These are phyloP conservation scores for Cottoperca gobio DNA, from an alignment of 2,797 vertebrate species.

Conservation along the genomic window DNA sequence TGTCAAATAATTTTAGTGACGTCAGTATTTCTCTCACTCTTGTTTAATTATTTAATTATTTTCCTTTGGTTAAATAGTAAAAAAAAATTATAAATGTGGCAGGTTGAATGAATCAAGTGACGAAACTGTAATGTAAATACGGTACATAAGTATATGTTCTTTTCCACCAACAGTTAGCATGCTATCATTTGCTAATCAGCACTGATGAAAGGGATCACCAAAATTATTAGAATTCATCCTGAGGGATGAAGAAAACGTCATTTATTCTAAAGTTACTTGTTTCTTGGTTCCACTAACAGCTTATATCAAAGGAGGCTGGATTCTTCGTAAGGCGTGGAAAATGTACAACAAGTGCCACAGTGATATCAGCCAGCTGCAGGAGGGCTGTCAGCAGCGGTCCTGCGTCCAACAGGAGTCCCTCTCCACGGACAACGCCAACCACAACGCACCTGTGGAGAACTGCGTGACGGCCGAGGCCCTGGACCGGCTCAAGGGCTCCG, in stretches of 20 bases:
- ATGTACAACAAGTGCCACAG: constrained; percentile 99
- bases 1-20: no score
- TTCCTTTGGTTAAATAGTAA: no score
- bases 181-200: background rate
- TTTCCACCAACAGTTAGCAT: background rate
- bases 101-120: no score
- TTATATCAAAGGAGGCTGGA: constrained; percentile 99
- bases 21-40: no score
- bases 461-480: constrained; percentile 87
- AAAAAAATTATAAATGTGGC: no score
- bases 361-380: constrained; percentile 97
- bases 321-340: constrained; percentile 99
- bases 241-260: background rate
- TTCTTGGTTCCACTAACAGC: constrained; percentile 78
- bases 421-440: constrained; percentile 91
- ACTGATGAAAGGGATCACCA: background rate
- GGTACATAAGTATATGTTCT: background rate
- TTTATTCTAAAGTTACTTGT: background rate
- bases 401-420: constrained; percentile 86
- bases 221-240: background rate
- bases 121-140: no score
- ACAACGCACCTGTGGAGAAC: constrained; percentile 83
- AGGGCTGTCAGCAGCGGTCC: constrained; percentile 88
- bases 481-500: constrained; percentile 97
- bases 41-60: no score